phyloP scores from a whole-genome alignment of 2,113 vertebrate species.

The Labrus mixtus region DNA sequence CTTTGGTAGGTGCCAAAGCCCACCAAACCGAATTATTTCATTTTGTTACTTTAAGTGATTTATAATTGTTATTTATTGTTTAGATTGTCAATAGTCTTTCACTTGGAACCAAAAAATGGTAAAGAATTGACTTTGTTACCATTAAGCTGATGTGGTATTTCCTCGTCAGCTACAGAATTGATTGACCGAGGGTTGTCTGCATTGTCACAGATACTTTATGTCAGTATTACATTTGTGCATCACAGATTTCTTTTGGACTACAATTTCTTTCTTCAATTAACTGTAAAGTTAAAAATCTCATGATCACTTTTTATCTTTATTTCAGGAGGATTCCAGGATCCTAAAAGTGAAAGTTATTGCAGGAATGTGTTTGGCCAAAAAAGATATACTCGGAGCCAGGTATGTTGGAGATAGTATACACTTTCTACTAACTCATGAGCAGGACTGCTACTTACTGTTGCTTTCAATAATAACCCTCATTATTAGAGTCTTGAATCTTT shows the following conservation, averaged over 20 bases:
- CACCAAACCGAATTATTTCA: too few relatives aligned
- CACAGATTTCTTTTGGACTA: background rate
- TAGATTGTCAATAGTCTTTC: too few relatives aligned
- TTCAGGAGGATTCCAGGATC: constrained; percentile 88
- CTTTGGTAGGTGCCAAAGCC: too few relatives aligned
- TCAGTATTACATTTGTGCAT: background rate
- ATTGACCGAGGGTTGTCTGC: background rate
- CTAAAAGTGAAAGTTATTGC: constrained; percentile 92
- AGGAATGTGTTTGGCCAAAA: constrained; percentile 95
- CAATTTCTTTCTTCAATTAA: background rate
- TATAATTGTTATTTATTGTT: too few relatives aligned
- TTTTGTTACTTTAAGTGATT: too few relatives aligned
- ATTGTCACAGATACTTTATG: background rate
- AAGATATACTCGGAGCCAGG: constrained; percentile 97
- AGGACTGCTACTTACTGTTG: too few relatives aligned
- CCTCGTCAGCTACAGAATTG: background rate
- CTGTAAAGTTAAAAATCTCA: background rate
- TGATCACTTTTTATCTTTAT: constrained; percentile 21
- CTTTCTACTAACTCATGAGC: background rate
- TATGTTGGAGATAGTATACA: constrained; percentile 71
- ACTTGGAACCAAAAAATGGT: background rate
- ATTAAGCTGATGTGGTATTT: too few relatives aligned
- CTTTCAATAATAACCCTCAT: too few relatives aligned
- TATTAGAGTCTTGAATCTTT: too few relatives aligned
- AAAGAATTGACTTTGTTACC: too few relatives aligned